These are phyloP conservation scores for Ormyrus pomaceus DNA, from an alignment of 2,888 invertebrate genomes.

Conservation along the genomic window DNA sequence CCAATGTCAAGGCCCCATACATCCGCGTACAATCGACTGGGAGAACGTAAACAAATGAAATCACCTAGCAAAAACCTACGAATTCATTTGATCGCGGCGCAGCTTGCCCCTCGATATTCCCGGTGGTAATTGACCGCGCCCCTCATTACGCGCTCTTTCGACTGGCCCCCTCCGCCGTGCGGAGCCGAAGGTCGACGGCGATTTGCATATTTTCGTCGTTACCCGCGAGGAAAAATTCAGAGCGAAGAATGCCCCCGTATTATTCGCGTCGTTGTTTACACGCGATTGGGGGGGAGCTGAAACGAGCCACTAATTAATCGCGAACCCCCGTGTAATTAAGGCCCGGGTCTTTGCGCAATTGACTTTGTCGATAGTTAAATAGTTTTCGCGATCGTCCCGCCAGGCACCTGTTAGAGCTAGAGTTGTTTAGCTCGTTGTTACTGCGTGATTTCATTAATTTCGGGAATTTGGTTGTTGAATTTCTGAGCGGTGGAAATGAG, in stretches of 20 bases:
- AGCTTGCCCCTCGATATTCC: conserved; percentile 32
- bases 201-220: conserved; percentile 49
- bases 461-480: too few species aligned
- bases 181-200: conserved; percentile 18
- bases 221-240: conserved; percentile 4
- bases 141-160: conserved; percentile 49
- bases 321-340: conserved; percentile 11
- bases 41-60: too few species aligned
- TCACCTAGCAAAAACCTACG: background rate
- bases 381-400: conserved; percentile 19
- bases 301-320: conserved; percentile 41
- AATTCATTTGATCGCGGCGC: background rate
- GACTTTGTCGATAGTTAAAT: conserved; percentile 7
- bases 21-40: too few species aligned
- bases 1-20: too few species aligned
- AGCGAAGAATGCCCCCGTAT: background rate
- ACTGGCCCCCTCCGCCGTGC: conserved; percentile 16
- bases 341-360: background rate
- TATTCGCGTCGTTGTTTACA: conserved; percentile 31
- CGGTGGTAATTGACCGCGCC: conserved; percentile 48
- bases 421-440: too few species aligned
- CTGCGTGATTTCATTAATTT: too few species aligned
- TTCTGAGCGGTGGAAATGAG: too few species aligned
- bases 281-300: background rate
- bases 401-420: conserved; percentile 15